Conservation (phyloP, 2,113 vertebrate species). For the Alouatta palliata region DNA sequence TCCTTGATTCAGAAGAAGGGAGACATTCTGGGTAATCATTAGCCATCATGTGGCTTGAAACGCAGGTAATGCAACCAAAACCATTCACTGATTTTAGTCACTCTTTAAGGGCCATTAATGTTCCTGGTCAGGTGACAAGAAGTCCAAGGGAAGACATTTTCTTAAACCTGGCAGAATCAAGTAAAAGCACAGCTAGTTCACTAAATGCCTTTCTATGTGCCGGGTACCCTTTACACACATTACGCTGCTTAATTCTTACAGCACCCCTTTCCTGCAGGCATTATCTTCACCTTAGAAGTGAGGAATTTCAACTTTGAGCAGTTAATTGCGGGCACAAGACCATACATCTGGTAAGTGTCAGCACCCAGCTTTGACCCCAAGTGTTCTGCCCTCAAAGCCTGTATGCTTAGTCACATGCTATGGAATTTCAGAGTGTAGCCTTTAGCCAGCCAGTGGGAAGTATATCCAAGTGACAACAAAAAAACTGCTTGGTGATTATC, state of each 20-base stretch:
- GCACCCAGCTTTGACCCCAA: not conserved
- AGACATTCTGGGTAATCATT: conserved; percentile 25
- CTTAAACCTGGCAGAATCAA: not conserved
- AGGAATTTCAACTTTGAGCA: not conserved
- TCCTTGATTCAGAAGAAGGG: conserved; percentile 69
- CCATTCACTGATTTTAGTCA: conserved; percentile 48
- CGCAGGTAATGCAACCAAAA: conserved; percentile 68
- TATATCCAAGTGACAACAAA: not conserved
- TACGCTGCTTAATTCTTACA: not conserved
- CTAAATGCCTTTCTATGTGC: not conserved
- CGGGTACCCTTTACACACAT: no score
- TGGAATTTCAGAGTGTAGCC: not conserved
- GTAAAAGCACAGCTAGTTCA: not conserved
- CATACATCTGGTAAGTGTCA: not conserved
- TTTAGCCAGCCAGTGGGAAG: not conserved
- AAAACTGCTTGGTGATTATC: not conserved
- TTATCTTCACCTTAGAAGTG: not conserved
- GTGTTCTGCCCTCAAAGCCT: not conserved
- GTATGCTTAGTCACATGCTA: not conserved
- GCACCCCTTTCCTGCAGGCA: not conserved
- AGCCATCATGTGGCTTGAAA: conserved; percentile 70
- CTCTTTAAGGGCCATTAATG: conserved; percentile 43
- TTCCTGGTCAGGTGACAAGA: not conserved
- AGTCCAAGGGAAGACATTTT: not conserved
- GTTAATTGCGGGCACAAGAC: not conserved